A percentile compares a stretch with the other conserved stretches of the same genome.
phyloP scores from a whole-genome alignment of 2,113 vertebrate genomes.

The Melospiza georgiana region DNA sequence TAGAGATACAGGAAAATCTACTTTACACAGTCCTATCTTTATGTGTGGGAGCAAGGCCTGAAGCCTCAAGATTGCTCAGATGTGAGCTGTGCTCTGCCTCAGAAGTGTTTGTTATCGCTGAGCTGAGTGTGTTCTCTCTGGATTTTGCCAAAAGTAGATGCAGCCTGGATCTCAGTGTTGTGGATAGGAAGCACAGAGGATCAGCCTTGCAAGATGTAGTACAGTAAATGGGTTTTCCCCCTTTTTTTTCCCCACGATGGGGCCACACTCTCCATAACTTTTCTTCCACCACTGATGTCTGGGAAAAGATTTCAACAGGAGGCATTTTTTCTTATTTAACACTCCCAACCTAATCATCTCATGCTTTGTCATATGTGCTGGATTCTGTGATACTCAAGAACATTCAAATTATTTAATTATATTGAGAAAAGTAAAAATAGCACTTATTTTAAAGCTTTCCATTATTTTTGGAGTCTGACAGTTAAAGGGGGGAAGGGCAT shows the following conservation, averaged over 20 bases:
- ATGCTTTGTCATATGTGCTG: background rate
- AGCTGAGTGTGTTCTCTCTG: background rate
- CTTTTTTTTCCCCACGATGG: background rate
- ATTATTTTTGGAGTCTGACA: background rate
- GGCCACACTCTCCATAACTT: background rate
- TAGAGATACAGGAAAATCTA: background rate
- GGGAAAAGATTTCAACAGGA: background rate
- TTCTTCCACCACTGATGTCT: background rate
- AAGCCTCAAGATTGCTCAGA: background rate
- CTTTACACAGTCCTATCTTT: background rate
- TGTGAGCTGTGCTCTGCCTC: background rate
- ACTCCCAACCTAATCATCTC: background rate
- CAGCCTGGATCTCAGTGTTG: background rate
- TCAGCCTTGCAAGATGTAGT: background rate
- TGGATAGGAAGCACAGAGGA: background rate
- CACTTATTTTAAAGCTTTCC: background rate
- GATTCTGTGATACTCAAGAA: background rate
- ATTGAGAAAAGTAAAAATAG: background rate
- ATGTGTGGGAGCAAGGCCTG: background rate
- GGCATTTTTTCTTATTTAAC: background rate
- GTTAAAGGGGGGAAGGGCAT: background rate
- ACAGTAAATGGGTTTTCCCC: rapidly evolving
- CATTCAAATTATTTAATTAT: background rate
- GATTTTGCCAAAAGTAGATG: background rate
- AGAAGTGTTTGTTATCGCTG: background rate